Base-by-base conservation (phyloP, 2,113 vertebrate species). In the Excalfactoria chinensis region DNA sequence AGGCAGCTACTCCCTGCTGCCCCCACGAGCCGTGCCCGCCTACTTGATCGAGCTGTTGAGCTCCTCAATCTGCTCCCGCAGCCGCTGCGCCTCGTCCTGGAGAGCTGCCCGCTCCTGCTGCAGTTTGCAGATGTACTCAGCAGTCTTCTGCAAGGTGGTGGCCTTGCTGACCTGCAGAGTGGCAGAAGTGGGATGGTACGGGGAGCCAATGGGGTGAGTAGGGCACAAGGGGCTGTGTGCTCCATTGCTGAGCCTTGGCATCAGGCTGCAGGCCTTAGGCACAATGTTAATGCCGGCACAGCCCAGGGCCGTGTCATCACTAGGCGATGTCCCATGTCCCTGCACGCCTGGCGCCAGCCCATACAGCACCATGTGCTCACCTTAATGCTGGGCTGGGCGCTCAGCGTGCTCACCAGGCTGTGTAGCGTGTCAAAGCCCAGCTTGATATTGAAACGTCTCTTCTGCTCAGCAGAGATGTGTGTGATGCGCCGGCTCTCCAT, bases 381-480 rank as follows among this genome's bases (percentile, higher is more conserved):
- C 99, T 99, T 99, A 93, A 99, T 97, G 96, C 98, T 99, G 32
- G 99, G 99, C 97, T 99, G 99, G 66, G 98, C 96, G 35, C 98
- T 99, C 56, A 99, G 97, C 0, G 98, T 99, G 79, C 98, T 98
- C 96, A 99, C 99, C 20, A 99, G 97, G 93, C 98, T 98, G 22
- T 99, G 98, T 84, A 99, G 97, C 0, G 98, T 99, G 97, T 99
- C 99, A 21, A 99, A 99, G 22, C 99, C 99, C 91, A 99, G 92
- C 95, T 99, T 99, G 97, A 99, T 99, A 95, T 99, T 99, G 97
- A 99, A 99, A 25, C 99, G 98, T n/a, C 99, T 97, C 97, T 99
- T 99, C 98, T 99, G 99, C 95, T 99, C 99, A 0, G 99, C 99
- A 0, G 99, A 99, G 96, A 99, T 99, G 96, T 99, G 99, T 0